Percentiles rank a stretch among this genome's conserved stretches.
Conservation (phyloP, 2,797 vertebrate genomes). For the Pangasius krempfi region DNA sequence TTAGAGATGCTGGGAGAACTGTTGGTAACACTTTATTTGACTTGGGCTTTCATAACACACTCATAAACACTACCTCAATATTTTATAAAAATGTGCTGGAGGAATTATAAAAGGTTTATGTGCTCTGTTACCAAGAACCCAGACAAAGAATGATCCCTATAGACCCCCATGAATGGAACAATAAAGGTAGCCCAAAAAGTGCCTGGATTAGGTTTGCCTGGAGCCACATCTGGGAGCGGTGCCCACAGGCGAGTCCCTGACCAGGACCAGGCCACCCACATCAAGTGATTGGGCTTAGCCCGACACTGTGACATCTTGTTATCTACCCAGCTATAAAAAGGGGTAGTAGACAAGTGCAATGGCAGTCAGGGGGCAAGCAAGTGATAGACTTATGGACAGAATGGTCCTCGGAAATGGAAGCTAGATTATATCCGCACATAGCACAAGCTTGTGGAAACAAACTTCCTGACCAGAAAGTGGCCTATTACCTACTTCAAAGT, state of each 20-base stretch:
- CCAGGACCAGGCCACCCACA: background rate
- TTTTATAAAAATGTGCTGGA: background rate
- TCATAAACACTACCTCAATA: background rate
- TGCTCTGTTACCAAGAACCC: background rate
- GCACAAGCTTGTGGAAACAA: background rate
- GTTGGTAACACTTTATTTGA: background rate
- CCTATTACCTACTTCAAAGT: background rate
- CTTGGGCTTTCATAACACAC: background rate
- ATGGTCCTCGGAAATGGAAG: background rate
- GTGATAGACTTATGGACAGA: background rate
- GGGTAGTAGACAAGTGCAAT: background rate
- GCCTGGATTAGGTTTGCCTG: background rate
- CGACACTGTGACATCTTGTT: background rate
- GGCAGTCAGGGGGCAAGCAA: background rate
- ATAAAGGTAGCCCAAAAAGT: background rate
- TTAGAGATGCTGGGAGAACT: background rate
- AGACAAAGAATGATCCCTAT: background rate
- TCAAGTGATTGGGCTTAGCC: background rate
- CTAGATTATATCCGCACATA: background rate
- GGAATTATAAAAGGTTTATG: background rate
- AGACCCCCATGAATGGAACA: background rate
- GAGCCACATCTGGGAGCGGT: background rate
- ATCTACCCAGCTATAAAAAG: background rate
- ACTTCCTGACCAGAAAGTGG: too few species aligned
- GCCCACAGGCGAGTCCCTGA: background rate